A percentile compares a stretch with the other conserved stretches of the same genome.
These are phyloP conservation scores for Cosmopolites sordidus DNA, from an alignment of 2,888 invertebrate genomes.

Conservation along the genomic window DNA sequence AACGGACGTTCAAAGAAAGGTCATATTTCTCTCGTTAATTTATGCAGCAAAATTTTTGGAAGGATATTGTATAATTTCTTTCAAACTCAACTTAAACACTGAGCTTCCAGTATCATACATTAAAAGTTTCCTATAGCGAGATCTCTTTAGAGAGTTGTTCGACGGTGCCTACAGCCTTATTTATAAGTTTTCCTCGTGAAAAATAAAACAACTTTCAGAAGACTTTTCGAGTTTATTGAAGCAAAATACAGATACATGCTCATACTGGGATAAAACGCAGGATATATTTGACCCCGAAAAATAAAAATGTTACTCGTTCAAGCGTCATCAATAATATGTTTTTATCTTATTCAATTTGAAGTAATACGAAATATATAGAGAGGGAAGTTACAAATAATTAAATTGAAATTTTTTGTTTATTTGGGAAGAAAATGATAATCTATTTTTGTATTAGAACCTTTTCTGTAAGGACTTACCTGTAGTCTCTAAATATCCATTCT, in stretches of 20 bases:
- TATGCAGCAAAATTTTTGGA: too few species aligned
- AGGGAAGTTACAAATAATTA: too few species aligned
- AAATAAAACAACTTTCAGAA: slow-evolving; percentile 13
- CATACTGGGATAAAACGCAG: background rate
- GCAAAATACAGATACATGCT: slow-evolving; percentile 2
- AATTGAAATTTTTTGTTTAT: too few species aligned
- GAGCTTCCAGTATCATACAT: slow-evolving; percentile 13
- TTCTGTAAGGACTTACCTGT: too few species aligned
- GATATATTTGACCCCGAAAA: background rate
- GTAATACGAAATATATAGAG: too few species aligned
- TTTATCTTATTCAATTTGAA: too few species aligned
- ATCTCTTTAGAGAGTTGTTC: slow-evolving; percentile 15
- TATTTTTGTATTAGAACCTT: too few species aligned
- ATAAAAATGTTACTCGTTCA: slow-evolving; percentile 2
- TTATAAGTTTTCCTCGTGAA: slow-evolving; percentile 6
- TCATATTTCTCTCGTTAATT: too few species aligned
- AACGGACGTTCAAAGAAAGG: too few species aligned
- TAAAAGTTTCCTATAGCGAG: slow-evolving; percentile 10
- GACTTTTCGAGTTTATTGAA: slow-evolving; percentile 2
- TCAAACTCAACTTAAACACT: slow-evolving; percentile 7
- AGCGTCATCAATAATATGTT: background rate
- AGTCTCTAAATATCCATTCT: too few species aligned
- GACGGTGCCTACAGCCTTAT: slow-evolving; percentile 16
- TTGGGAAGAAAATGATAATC: too few species aligned
- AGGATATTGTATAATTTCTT: background rate